Evolutionary conservation across 2,888 invertebrate genomes (phyloP), one percentile per base, ranked within the genome.

Genomic region (Acanthopleura granulata): DNA sequence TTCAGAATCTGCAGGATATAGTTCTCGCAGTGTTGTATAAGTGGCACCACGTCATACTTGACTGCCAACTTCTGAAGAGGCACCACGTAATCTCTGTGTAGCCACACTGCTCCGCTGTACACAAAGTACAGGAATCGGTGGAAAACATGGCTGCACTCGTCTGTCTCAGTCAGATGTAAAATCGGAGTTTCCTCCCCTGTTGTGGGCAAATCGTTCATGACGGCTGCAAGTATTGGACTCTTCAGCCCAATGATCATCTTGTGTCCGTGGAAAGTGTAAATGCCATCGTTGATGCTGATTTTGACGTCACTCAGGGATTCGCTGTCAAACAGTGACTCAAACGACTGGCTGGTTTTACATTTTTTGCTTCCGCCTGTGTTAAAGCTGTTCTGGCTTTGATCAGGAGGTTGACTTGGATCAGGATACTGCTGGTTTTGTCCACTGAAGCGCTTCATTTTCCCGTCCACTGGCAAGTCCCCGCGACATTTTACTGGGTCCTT

Each of bases 121-220:
- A 89, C 84, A 74, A 88, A 89, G 74, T 87, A 87, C 40, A 89
- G 81, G 78, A 89, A 89, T 16, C 87, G 81, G 25, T 87, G 85
- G 78, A 89, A 89, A 66, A 88, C 85, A 25, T 79, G 82, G 62
- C 84, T 83, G 81, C 88, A 88, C 74, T 89, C 89, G 0, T 80
- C 76, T 40, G 80, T 77, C 74, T 89, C 89, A 27, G 83, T 82
- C 29, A 87, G 78, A 77, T 80, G 79, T 74, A 87, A 74, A 27
- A 83, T 78, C 0, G 85, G 86, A 66, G 22, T 66, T 66, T 15
- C 29, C 66, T 66, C 66, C 66, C 76, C 78, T 12, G 74, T 74
- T 1, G 77, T 76, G 0, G 79, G 77, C 27, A 84, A 49, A 57
- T 83, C 82, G 72, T 85, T 85, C 62, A 87, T 77, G 79, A 85